Evolutionary conservation across 2,797 vertebrate genomes (phyloP).

Genomic region (Cephalopachus bancanus): DNA sequence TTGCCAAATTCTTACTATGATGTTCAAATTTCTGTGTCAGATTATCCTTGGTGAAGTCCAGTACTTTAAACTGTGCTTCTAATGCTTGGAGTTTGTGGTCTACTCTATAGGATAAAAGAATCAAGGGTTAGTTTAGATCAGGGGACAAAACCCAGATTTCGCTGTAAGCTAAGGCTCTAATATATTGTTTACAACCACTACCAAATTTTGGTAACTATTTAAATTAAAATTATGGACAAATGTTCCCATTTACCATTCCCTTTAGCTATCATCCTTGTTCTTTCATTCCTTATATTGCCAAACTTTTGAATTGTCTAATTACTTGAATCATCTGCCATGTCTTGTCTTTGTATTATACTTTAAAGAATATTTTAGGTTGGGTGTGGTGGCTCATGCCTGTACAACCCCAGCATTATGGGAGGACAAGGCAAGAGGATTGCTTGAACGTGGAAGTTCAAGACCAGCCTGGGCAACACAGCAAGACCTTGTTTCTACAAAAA

Average conservation of each 20-base stretch:
- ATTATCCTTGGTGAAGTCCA: conserved; percentile 84
- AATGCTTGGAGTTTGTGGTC: conserved; percentile 86
- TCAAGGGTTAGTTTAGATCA: not conserved
- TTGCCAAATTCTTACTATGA: conserved; percentile 80
- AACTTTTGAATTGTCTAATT: not conserved
- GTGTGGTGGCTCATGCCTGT: no score
- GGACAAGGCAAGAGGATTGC: no score
- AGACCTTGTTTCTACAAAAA: no score
- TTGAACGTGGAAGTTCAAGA: no score
- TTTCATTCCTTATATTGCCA: conserved; percentile 16
- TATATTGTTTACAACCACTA: not conserved
- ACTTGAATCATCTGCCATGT: conserved; percentile 15
- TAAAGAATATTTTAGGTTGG: not conserved
- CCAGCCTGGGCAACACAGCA: no score
- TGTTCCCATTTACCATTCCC: not conserved
- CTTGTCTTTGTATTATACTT: not conserved
- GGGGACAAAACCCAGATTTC: rapidly evolving
- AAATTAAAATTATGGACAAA: conserved; percentile 13
- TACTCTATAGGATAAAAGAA: conserved; percentile 83
- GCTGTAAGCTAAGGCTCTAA: rapidly evolving
- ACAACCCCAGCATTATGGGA: no score
- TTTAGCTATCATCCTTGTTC: conserved; percentile 18
- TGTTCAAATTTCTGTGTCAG: conserved; percentile 84
- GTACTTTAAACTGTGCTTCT: conserved; percentile 85
- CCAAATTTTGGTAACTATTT: not conserved